Evolutionary conservation across 2,888 invertebrate species (phyloP).

Genomic region (Morpho deidamia): DNA sequence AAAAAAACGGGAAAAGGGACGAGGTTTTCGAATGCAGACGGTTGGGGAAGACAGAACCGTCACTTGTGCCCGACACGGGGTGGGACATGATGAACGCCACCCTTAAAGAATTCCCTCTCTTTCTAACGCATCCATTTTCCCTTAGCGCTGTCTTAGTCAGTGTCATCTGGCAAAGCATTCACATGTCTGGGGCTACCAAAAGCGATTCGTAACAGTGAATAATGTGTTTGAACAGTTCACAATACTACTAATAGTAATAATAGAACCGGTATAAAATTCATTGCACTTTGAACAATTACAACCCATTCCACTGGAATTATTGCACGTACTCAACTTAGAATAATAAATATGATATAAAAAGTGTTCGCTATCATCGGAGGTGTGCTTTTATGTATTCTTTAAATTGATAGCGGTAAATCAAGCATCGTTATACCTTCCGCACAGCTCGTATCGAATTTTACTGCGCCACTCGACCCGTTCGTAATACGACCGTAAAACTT

Average conservation of each 20-base stretch:
- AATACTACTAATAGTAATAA: constrained; percentile 61
- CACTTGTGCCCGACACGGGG: constrained; percentile 71
- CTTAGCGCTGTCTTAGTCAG: constrained; percentile 38
- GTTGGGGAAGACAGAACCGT: constrained; percentile 65
- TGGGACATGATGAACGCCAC: constrained; percentile 68
- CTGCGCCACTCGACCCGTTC: constrained; percentile 48
- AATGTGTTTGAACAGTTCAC: constrained; percentile 62
- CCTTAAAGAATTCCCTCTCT: constrained; percentile 48
- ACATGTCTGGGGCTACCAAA: constrained; percentile 63
- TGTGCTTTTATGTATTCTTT: constrained; percentile 62
- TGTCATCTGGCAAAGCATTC: constrained; percentile 69
- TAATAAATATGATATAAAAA: constrained; percentile 4
- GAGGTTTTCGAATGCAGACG: constrained; percentile 60
- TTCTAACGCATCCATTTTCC: constrained; percentile 34
- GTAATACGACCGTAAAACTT: constrained; percentile 68
- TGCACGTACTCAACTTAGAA: constrained; percentile 1
- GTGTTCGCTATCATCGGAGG: constrained; percentile 38
- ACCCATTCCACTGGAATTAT: constrained; percentile 2
- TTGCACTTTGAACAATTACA: constrained; percentile 8
- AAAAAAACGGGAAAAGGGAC: constrained; percentile 47
- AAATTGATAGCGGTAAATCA: constrained; percentile 72
- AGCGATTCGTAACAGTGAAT: constrained; percentile 73
- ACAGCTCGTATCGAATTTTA: constrained; percentile 70
- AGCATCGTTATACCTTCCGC: constrained; percentile 57
- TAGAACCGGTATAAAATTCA: constrained; percentile 19